Evolutionary conservation across 2,797 vertebrate genomes (phyloP).

Genomic region (Acanthurus leucopareius): DNA sequence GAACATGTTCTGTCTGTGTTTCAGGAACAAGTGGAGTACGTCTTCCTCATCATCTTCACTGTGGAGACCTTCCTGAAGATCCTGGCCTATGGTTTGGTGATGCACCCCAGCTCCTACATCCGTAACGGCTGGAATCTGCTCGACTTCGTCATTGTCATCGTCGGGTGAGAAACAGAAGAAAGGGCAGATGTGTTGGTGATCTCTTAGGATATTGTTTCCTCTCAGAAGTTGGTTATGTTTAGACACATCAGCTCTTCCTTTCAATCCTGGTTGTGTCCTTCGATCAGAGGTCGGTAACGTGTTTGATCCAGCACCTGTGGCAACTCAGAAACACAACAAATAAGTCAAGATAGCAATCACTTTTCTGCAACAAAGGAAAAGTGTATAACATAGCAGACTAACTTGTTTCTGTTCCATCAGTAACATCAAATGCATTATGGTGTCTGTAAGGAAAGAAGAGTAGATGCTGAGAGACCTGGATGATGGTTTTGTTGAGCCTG

Average conservation of each 20-base stretch:
- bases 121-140: slow-evolving; percentile 96
- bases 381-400: no score
- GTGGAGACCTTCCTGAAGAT: slow-evolving; percentile 96
- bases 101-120: slow-evolving; percentile 96
- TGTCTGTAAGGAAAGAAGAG: no score
- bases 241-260: neutral
- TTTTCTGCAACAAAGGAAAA: no score
- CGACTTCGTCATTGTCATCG: slow-evolving; percentile 95
- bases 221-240: neutral
- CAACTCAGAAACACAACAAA: no score
- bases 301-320: no score
- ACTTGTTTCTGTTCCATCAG: no score
- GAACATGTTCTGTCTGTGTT: slow-evolving; percentile 1
- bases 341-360: no score
- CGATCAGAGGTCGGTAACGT: neutral
- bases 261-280: neutral
- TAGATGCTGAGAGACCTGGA: no score
- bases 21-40: slow-evolving; percentile 96
- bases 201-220: no score
- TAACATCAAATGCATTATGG: no score
- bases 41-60: slow-evolving; percentile 96
- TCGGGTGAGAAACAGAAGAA: slow-evolving; percentile 86
- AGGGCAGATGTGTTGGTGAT: neutral
- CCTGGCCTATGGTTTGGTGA: slow-evolving; percentile 94
- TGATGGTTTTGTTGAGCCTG: no score